Base-by-base conservation (phyloP, 2,888 invertebrate species). In the Sinotaia quadrata region DNA sequence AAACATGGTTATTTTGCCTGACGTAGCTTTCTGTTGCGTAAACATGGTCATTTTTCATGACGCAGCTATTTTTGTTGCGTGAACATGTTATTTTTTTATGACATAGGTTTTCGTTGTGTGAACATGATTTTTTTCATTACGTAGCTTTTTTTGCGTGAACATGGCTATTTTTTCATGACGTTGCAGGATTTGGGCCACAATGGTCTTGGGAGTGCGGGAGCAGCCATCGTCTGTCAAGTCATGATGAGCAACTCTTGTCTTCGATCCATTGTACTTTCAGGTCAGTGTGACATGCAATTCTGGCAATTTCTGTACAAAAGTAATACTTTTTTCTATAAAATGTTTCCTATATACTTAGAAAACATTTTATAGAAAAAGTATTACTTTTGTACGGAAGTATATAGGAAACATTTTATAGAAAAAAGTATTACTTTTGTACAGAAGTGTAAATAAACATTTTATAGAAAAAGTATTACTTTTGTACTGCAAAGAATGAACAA, bases 201-300 rank as follows among this genome's bases (percentile, higher is more conserved):
- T 47, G 18, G 29, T n/a, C 65, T 65, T 33, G 65, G 65, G 27
- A 65, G 65, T 21, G 44, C 44, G 15, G 72, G 72, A n/a, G 72
- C 72, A 2, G 44, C 60, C 15, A 18, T 67, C 24, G 44, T 69
- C 15, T 52, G 56, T 5, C 52, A 58, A n/a, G 52, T 73, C n/a
- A 41, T 73, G 31, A 49, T 65, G 33, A 33, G 36, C 8, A 73
- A 69, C 65, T 67, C 41, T 33, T 33, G 60, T 15, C 41, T 73
- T 15, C 31, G 29, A n/a, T 47, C 59, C 33, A 10, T 73, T 24
- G 67, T 65, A 31, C n/a, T 69, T 21, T 57, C 69, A 8, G 72
- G 72, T 72, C 2, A 59, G 60, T 58, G 31, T 10, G 4, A 10
- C 58, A 21, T n/a, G n/a, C n/a, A 7, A 18, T 41, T 41, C 41